Percentiles rank a stretch among this genome's conserved stretches.
Evolutionary conservation across 2,888 invertebrate species (phyloP).

Genomic region (Biston betularia): DNA sequence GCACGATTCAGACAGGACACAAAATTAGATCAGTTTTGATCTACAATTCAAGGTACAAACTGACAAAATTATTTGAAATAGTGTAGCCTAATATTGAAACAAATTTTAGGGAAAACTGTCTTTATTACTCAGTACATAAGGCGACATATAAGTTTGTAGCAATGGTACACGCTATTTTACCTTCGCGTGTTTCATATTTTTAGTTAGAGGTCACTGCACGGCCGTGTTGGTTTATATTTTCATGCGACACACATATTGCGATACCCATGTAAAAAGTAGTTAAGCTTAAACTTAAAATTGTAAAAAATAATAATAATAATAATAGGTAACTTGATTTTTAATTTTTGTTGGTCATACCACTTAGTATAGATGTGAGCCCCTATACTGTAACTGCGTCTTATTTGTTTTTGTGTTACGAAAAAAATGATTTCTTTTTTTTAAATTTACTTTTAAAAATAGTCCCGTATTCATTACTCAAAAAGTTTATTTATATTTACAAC

Average conservation of each 20-base stretch:
- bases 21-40: slow-evolving; percentile 38
- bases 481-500: too few species aligned
- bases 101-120: not conserved
- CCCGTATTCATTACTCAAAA: too few species aligned
- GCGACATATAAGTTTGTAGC: not conserved
- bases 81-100: not conserved
- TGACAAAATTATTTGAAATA: not conserved
- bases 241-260: slow-evolving; percentile 41
- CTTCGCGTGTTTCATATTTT: slow-evolving; percentile 47
- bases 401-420: too few species aligned
- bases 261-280: not conserved
- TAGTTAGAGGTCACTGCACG: slow-evolving; percentile 38
- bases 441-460: too few species aligned
- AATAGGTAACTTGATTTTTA: too few species aligned
- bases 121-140: not conserved
- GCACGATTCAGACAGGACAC: slow-evolving; percentile 42
- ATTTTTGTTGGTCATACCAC: too few species aligned
- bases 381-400: too few species aligned
- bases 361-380: too few species aligned
- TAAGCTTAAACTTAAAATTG: not conserved
- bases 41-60: slow-evolving; percentile 41
- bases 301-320: too few species aligned
- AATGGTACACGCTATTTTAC: slow-evolving; percentile 34
- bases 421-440: too few species aligned
- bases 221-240: slow-evolving; percentile 47